Conservation (phyloP, 2,113 vertebrate species). For the Pachypanchax playfairii region DNA sequence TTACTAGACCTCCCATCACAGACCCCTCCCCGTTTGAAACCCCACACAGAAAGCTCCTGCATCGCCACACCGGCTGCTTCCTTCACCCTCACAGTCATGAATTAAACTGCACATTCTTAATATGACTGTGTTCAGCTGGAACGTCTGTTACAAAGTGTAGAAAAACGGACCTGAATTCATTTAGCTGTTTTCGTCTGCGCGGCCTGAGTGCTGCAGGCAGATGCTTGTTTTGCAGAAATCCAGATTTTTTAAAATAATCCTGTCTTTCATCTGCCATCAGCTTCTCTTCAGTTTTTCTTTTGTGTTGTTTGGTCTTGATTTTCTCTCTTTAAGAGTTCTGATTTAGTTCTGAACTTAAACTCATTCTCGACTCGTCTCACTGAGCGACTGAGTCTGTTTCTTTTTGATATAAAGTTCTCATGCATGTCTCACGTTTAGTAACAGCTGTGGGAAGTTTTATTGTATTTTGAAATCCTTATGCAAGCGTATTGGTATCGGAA, state of each 20-base stretch:
- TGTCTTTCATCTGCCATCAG: not conserved
- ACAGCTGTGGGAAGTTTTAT: slow-evolving; percentile 39
- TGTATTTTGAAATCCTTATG: slow-evolving; percentile 53
- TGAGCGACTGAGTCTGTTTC: slow-evolving; percentile 2
- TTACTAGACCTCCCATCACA: slow-evolving; percentile 78
- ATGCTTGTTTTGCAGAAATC: slow-evolving; percentile 4
- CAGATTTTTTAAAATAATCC: no score
- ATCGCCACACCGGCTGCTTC: slow-evolving; percentile 56
- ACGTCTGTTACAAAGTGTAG: slow-evolving; percentile 47
- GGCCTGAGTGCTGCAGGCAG: slow-evolving; percentile 20
- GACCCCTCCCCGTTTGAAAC: slow-evolving; percentile 27
- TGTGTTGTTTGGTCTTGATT: slow-evolving; percentile 20
- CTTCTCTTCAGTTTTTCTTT: not conserved
- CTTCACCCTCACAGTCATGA: slow-evolving; percentile 47
- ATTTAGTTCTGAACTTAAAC: slow-evolving; percentile 3
- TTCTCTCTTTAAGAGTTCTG: slow-evolving; percentile 8
- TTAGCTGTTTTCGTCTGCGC: slow-evolving; percentile 13
- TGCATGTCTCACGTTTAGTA: slow-evolving; percentile 22
- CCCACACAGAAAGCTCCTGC: slow-evolving; percentile 27
- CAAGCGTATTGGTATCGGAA: slow-evolving; percentile 48
- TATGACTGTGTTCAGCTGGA: slow-evolving; percentile 46
- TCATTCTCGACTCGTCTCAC: slow-evolving; percentile 9
- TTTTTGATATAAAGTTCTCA: slow-evolving; percentile 36
- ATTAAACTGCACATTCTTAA: slow-evolving; percentile 47
- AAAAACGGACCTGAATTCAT: slow-evolving; percentile 19